These are phyloP conservation scores for Thryonomys swinderianus DNA, from an alignment of 2,113 vertebrate species.

Conservation along the genomic window DNA sequence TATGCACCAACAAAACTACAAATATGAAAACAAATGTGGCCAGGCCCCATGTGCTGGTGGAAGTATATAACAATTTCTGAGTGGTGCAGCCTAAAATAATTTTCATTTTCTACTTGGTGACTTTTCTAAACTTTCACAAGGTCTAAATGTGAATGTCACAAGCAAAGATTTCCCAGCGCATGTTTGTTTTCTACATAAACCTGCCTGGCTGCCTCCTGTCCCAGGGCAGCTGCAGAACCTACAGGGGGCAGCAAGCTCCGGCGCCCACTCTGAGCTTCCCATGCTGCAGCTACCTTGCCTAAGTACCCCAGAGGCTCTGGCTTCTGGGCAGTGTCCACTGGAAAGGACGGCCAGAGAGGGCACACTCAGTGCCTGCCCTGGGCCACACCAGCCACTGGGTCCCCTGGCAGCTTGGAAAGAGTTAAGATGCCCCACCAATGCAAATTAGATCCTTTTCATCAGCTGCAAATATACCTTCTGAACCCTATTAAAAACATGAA, in stretches of 20 bases:
- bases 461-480: constrained; percentile 89
- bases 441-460: constrained; percentile 89
- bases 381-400: too few relatives aligned
- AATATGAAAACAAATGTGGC: background rate
- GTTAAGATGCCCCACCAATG: constrained; percentile 87
- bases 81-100: accelerated
- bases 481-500: constrained; percentile 91
- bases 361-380: accelerated
- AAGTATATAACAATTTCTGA: too few relatives aligned
- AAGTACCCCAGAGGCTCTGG: background rate
- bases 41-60: background rate
- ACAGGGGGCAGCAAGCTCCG: background rate
- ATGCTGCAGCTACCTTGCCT: background rate
- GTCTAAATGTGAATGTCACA: background rate
- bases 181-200: background rate
- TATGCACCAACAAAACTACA: background rate
- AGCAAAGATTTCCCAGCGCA: background rate
- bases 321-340: background rate
- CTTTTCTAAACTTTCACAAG: background rate
- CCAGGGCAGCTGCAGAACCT: background rate
- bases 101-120: background rate
- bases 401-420: constrained; percentile 69
- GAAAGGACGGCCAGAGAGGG: background rate
- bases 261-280: background rate
- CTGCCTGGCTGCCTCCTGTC: background rate